Percentiles rank a stretch among this genome's conserved stretches.
These are phyloP conservation scores for Caracal caracal DNA, from an alignment of 2,113 vertebrate species.

Conservation along the genomic window DNA sequence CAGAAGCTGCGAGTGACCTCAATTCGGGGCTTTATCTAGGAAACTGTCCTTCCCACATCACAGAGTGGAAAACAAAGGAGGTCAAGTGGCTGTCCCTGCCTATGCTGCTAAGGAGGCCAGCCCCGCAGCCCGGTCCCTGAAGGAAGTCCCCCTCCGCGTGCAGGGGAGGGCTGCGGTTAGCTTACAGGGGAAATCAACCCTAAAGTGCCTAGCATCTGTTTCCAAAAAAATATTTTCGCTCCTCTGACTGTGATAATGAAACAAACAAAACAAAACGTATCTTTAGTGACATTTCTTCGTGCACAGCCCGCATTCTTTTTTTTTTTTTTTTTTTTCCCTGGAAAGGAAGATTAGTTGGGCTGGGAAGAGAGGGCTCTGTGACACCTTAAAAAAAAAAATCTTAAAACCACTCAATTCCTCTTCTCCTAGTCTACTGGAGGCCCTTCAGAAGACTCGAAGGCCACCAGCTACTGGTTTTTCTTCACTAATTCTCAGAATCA, in stretches of 20 bases:
- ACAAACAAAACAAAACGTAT: conserved; percentile 48
- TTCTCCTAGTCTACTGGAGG: background rate
- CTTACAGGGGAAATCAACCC: conserved; percentile 8
- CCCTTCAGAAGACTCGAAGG: background rate
- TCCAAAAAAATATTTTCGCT: conserved; percentile 74
- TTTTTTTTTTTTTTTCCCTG: background rate
- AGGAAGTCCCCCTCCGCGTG: background rate
- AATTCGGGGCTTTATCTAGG: conserved; percentile 58
- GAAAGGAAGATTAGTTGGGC: background rate
- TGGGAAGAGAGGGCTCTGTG: background rate
- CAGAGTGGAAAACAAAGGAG: conserved; percentile 75
- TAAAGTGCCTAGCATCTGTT: conserved; percentile 66
- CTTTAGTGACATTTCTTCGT: conserved; percentile 7
- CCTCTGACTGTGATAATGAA: conserved; percentile 73
- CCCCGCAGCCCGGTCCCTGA: background rate
- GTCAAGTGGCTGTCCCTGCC: conserved; percentile 68
- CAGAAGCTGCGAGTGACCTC: conserved; percentile 15
- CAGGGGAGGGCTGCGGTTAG: background rate
- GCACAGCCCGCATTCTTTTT: background rate
- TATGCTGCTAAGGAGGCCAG: background rate
- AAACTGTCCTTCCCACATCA: conserved; percentile 66
- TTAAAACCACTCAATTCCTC: background rate
- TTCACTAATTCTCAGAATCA: conserved; percentile 40
- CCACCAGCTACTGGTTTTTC: background rate
- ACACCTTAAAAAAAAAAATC: background rate